These are phyloP conservation scores for Porites divaricata DNA, from an alignment of 92 coral and sea anemone species.

Conservation along the genomic window DNA sequence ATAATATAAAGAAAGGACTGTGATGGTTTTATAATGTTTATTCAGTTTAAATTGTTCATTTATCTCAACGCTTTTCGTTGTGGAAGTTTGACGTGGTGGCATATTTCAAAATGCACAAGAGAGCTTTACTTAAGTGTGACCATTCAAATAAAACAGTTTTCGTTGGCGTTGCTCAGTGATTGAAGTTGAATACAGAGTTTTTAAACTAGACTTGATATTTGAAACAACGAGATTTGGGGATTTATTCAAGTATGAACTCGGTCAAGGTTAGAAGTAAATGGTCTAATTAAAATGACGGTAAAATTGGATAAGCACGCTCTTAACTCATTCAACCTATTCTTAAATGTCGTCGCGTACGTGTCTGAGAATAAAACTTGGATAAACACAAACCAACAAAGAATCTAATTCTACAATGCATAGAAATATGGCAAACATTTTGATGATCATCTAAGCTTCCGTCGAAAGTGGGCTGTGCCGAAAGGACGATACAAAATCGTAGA, in stretches of 20 bases:
- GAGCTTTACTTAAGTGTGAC: too few relatives aligned
- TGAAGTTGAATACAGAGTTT: too few relatives aligned
- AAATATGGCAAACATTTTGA: slow-evolving; percentile 33
- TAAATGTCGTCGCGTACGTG: slow-evolving; percentile 14
- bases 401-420: not conserved
- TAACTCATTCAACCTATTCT: not conserved
- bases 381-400: slow-evolving; percentile 13
- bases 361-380: slow-evolving; percentile 1
- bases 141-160: too few relatives aligned
- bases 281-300: not conserved
- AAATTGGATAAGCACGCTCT: not conserved
- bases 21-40: not conserved
- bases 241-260: not conserved
- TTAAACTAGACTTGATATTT: too few relatives aligned
- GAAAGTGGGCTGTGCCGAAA: slow-evolving; percentile 3
- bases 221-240: too few relatives aligned
- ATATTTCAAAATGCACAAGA: too few relatives aligned
- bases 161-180: too few relatives aligned
- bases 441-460: slow-evolving; percentile 29
- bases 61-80: too few relatives aligned
- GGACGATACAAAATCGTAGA: not conserved
- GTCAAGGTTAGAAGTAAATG: not conserved
- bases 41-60: not conserved
- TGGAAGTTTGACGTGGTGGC: too few relatives aligned
- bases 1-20: not conserved